Evolutionary conservation across 2,797 vertebrate genomes (phyloP), one percentile per base, ranked within the genome.

Genomic region (Sphenodon punctatus): DNA sequence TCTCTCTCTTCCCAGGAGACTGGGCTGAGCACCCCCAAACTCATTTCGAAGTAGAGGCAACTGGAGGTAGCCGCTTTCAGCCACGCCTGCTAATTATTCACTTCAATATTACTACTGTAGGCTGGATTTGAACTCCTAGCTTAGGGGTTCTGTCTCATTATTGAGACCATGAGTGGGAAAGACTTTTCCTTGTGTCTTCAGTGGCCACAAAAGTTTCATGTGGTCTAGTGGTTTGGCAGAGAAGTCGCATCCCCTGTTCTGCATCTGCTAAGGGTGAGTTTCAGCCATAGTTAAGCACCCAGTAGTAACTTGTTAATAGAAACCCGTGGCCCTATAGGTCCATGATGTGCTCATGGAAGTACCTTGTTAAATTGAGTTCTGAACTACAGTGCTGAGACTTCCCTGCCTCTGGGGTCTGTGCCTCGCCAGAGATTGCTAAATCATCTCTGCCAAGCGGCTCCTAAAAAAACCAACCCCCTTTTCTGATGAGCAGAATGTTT

Each of bases 241-340:
- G n/a, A n/a, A n/a, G n/a, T n/a, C n/a, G n/a, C n/a, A n/a, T 8
- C 48, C 49, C 58, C 20, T 25, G 56, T 67, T 38, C 36, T 27
- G 17, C 1, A 0, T 23, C 1, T 0, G 41, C 34, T 27, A 48
- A 55, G 67, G 22, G 23, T 0, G 17, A 15, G 20, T 23, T 16
- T 16, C n/a, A n/a, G n/a, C n/a, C n/a, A n/a, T n/a, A n/a, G n/a
- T n/a, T n/a, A n/a, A n/a, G n/a, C n/a, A n/a, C n/a, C n/a, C n/a
- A n/a, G n/a, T n/a, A n/a, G n/a, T n/a, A n/a, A n/a, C n/a, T n/a
- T n/a, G n/a, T n/a, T n/a, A n/a, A n/a, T n/a, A n/a, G 32, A 55
- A n/a, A 20, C 32, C 32, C 10, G 5, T 51, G 32, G 51, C 27
- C 30, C 51, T 32, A 32, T 19, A 55, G 27, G 16, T 30, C 51